Percentiles rank a stretch among this genome's conserved stretches.
Evolutionary conservation across 2,888 invertebrate genomes (phyloP).

Genomic region (Limnephilus rhombicus): DNA sequence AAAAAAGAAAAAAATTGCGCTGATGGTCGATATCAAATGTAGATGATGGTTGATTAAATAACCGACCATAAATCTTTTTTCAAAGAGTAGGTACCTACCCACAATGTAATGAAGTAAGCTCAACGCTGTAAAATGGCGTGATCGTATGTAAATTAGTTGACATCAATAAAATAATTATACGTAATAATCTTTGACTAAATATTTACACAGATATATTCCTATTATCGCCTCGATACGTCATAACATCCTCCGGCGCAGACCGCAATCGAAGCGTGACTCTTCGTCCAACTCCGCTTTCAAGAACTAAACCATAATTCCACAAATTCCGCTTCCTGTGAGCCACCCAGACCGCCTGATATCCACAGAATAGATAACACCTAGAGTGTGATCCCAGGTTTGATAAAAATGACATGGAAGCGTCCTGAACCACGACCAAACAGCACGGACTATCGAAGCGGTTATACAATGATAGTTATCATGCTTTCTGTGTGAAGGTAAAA

Average conservation of each 20-base stretch:
- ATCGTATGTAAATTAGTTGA: not conserved
- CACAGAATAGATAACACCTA: not conserved
- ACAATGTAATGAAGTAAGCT: not conserved
- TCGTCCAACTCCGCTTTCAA: not conserved
- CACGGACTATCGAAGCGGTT: no score
- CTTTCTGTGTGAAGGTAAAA: no score
- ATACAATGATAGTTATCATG: no score
- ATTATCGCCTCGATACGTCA: not conserved
- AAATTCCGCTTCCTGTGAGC: not conserved
- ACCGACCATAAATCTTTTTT: no score
- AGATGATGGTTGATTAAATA: no score
- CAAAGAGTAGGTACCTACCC: no score
- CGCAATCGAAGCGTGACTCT: conserved; percentile 11
- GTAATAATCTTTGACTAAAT: not conserved
- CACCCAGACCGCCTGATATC: not conserved
- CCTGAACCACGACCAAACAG: no score
- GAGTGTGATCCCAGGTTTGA: not conserved
- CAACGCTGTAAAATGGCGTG: not conserved
- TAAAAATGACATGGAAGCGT: no score
- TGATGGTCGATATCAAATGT: no score
- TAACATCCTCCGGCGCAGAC: not conserved
- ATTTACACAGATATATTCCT: not conserved
- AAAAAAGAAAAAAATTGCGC: no score
- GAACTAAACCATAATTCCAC: conserved; percentile 6
- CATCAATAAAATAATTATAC: not conserved